A percentile compares a stretch with the other conserved stretches of the same genome.
phyloP scores from a whole-genome alignment of 2,113 vertebrate species.

The Leucosticte australis region DNA sequence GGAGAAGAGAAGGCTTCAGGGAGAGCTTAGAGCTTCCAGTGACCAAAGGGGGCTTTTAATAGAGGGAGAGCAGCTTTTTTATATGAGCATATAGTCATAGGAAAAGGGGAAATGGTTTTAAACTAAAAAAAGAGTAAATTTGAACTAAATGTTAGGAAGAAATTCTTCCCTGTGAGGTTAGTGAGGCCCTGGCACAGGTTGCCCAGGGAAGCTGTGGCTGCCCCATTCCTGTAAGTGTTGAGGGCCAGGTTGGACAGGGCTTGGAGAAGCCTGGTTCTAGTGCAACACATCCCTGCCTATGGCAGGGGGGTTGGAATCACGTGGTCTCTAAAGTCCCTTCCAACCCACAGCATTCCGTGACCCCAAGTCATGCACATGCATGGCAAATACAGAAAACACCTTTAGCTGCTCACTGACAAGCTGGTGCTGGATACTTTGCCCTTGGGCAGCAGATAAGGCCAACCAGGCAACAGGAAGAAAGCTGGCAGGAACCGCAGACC shows the following conservation, averaged over 20 bases:
- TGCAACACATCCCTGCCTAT: neutral
- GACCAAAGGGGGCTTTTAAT: fast-evolving
- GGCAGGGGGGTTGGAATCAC: neutral
- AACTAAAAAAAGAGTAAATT: neutral
- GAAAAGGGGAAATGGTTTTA: neutral
- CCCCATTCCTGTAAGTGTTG: neutral
- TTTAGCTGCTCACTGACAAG: neutral
- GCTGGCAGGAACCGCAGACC: neutral
- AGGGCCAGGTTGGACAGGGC: neutral
- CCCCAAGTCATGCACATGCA: neutral
- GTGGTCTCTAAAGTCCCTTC: neutral
- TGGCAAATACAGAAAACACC: neutral
- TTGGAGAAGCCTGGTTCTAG: neutral
- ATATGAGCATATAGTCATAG: neutral
- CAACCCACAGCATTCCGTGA: neutral
- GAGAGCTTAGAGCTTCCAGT: neutral
- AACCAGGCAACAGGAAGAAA: neutral
- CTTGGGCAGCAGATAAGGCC: neutral
- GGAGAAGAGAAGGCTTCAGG: neutral
- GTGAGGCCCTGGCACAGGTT: neutral
- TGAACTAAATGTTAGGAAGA: neutral
- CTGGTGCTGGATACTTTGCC: neutral
- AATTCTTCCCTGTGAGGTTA: neutral
- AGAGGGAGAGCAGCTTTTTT: neutral
- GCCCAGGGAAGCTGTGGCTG: neutral